Evolutionary conservation across 2,113 vertebrate species (phyloP).

Genomic region (Campylorhamphus procurvoides): DNA sequence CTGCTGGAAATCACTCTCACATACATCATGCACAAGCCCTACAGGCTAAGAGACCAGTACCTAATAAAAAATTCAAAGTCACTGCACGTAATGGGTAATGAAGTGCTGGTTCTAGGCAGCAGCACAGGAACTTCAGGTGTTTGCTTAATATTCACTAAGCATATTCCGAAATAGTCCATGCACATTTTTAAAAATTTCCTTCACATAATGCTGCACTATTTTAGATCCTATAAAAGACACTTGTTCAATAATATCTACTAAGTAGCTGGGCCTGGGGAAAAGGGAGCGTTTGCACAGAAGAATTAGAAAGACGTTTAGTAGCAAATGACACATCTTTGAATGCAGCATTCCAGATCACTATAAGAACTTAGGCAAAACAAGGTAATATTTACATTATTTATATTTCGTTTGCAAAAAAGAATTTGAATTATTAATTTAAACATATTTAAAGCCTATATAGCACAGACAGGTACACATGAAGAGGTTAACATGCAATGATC

Average conservation of each 20-base stretch:
- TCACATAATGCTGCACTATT: conserved; percentile 50
- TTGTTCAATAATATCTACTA: conserved; percentile 68
- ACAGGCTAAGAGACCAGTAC: conserved; percentile 61
- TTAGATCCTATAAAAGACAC: conserved; percentile 53
- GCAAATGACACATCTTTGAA: conserved; percentile 48
- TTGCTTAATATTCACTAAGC: conserved; percentile 70
- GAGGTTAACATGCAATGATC: not conserved
- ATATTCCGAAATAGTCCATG: conserved; percentile 57
- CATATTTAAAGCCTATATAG: conserved; percentile 8
- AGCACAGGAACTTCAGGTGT: conserved; percentile 60
- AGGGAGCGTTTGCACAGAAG: conserved; percentile 46
- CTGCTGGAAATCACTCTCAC: conserved; percentile 49
- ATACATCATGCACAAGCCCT: conserved; percentile 54
- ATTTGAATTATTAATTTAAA: not conserved
- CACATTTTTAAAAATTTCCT: conserved; percentile 41
- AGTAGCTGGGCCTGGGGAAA: conserved; percentile 54
- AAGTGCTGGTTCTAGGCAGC: conserved; percentile 68
- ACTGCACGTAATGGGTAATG: conserved; percentile 60
- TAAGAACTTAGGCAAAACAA: conserved; percentile 22
- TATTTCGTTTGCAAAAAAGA: conserved; percentile 6
- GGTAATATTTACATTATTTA: conserved; percentile 16
- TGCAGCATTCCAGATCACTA: not conserved
- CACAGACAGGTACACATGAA: not conserved
- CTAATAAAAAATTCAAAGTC: conserved; percentile 68
- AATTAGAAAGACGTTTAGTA: conserved; percentile 60